A percentile compares a stretch with the other conserved stretches of the same genome.
Evolutionary conservation across 2,797 vertebrate genomes (phyloP).

Genomic region (Synanceia verrucosa): DNA sequence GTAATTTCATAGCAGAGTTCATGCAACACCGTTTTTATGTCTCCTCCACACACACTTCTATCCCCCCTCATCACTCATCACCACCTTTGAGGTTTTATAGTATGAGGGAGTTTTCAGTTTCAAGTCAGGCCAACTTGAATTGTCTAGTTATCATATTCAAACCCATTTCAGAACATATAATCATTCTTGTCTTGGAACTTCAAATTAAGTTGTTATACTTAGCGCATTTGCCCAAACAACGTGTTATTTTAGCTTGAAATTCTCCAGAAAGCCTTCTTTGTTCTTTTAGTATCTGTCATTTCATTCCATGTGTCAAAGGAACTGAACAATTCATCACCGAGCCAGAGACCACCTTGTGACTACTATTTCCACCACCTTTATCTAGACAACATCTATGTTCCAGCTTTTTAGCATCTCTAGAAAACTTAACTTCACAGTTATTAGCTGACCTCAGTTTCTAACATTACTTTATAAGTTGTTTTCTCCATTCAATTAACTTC

Average conservation of each 20-base stretch:
- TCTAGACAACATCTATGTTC: neutral
- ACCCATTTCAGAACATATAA: neutral
- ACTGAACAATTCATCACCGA: neutral
- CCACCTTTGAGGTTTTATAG: no score
- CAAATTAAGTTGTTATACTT: neutral
- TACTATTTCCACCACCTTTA: no score
- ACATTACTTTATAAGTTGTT: no score
- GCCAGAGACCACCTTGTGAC: neutral
- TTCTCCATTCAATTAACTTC: no score
- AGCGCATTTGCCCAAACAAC: neutral
- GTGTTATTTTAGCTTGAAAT: neutral
- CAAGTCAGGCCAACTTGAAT: neutral
- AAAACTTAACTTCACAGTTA: neutral
- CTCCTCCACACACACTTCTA: neutral
- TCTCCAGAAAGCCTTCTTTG: neutral
- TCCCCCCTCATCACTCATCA: neutral
- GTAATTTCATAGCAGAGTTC: constrained; percentile 32
- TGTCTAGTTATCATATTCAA: neutral
- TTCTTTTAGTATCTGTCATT: neutral
- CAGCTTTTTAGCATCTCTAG: neutral
- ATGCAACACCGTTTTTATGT: constrained; percentile 23
- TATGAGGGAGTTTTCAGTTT: neutral
- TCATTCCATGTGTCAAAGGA: neutral
- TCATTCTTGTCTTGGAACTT: neutral
- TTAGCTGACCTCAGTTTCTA: neutral